These are phyloP conservation scores for Microplitis demolitor DNA, from an alignment of 1,140 invertebrate species.

Conservation along the genomic window DNA sequence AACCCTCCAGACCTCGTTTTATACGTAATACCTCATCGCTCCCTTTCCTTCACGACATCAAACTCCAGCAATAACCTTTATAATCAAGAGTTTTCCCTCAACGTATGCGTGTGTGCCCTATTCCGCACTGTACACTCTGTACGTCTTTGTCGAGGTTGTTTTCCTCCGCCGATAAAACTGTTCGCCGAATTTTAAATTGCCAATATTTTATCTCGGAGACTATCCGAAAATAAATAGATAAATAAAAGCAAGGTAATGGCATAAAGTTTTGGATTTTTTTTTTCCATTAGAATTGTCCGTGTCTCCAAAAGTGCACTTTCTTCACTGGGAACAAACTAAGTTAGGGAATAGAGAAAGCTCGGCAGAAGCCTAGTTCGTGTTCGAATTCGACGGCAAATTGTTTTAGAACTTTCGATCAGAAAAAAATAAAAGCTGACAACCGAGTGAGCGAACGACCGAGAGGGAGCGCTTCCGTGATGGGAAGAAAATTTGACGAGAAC, in stretches of 20 bases:
- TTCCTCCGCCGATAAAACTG: no score
- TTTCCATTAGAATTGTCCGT: neutral
- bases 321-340: neutral
- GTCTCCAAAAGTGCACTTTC: neutral
- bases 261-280: neutral
- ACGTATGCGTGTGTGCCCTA: conserved; percentile 21
- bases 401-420: neutral
- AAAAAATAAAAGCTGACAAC: neutral
- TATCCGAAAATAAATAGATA: neutral
- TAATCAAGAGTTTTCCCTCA: conserved; percentile 51
- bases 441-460: no score
- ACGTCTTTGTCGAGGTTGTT: no score
- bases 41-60: conserved; percentile 35
- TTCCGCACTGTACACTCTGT: conserved; percentile 17
- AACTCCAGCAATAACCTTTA: conserved; percentile 48
- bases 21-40: conserved; percentile 30
- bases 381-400: neutral
- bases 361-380: neutral
- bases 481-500: neutral
- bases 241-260: neutral
- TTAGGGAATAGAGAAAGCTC: neutral
- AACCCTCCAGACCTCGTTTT: conserved; percentile 3
- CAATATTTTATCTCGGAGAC: no score
- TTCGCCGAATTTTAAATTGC: no score
- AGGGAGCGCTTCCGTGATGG: no score